Conservation (phyloP, 2,888 invertebrate species). For the Agriopis marginaria region DNA sequence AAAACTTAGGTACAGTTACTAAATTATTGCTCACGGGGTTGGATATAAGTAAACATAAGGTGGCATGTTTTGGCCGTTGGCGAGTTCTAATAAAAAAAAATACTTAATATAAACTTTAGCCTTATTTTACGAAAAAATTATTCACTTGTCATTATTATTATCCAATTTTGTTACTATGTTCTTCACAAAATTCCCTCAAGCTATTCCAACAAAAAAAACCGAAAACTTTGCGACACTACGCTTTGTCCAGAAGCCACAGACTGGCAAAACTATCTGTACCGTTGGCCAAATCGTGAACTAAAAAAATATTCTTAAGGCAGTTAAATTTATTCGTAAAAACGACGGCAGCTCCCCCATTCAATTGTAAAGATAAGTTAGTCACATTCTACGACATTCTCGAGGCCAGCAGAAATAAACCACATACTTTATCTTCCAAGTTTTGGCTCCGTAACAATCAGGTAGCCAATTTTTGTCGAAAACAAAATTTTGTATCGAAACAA, state of each 20-base stretch:
- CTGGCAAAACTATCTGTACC: background rate
- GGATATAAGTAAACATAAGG: too few species aligned
- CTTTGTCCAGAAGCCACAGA: background rate
- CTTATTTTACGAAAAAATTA: background rate
- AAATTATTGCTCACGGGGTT: too few species aligned
- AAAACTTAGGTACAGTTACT: too few species aligned
- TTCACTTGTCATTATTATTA: background rate
- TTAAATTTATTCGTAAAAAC: background rate
- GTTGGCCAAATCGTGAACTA: background rate
- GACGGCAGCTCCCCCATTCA: background rate
- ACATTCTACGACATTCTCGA: conserved; percentile 1
- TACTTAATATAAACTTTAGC: too few species aligned
- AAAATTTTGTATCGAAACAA: conserved; percentile 35
- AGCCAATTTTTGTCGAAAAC: conserved; percentile 36
- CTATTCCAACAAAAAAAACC: conserved; percentile 5
- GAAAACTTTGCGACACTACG: too few species aligned
- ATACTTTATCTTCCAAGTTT: conserved; percentile 32
- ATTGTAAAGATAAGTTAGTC: background rate
- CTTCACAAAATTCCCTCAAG: background rate
- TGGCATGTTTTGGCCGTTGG: too few species aligned
- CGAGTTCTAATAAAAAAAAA: too few species aligned
- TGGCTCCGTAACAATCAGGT: conserved; percentile 30
- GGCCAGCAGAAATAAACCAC: conserved; percentile 26
- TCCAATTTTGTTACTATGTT: background rate
- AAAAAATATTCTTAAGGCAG: background rate